These are phyloP conservation scores for Drosophila kanapiae DNA, from an alignment of 1,140 invertebrate species.

Conservation along the genomic window DNA sequence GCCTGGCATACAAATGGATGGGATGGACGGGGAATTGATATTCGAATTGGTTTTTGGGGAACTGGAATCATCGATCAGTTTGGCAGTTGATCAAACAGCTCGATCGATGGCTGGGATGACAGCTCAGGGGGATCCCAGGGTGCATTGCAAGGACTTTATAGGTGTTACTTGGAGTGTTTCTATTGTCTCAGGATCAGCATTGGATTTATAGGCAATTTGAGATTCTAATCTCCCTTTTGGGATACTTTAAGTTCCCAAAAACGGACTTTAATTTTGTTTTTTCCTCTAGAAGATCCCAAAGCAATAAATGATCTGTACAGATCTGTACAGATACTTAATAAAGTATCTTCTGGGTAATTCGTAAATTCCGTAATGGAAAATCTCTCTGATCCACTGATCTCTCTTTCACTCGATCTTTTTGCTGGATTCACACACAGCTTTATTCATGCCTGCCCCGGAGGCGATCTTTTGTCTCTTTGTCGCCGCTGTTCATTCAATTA, in stretches of 20 bases:
- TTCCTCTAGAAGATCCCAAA: not conserved
- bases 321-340: too few species aligned
- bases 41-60: not conserved
- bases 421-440: too few species aligned
- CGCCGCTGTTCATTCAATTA: slow-evolving; percentile 46
- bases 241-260: not conserved
- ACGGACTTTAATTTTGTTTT: not conserved
- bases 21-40: not conserved
- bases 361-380: not conserved
- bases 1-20: slow-evolving; percentile 22
- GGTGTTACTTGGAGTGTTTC: not conserved
- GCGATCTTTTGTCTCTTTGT: slow-evolving; percentile 38
- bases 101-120: slow-evolving; percentile 15
- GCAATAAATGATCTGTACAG: not conserved
- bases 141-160: slow-evolving; percentile 1
- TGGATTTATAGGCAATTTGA: not conserved
- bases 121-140: not conserved
- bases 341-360: not conserved
- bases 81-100: slow-evolving; percentile 38
- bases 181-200: not conserved
- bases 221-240: slow-evolving; percentile 3
- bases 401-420: slow-evolving; percentile 13
- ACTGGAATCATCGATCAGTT: slow-evolving; percentile 41
- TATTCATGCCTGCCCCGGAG: slow-evolving; percentile 9
- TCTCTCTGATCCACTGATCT: slow-evolving; percentile 20